These are phyloP conservation scores for Cordylochernes scorpioides DNA, from an alignment of 2,888 invertebrate species.

Conservation along the genomic window DNA sequence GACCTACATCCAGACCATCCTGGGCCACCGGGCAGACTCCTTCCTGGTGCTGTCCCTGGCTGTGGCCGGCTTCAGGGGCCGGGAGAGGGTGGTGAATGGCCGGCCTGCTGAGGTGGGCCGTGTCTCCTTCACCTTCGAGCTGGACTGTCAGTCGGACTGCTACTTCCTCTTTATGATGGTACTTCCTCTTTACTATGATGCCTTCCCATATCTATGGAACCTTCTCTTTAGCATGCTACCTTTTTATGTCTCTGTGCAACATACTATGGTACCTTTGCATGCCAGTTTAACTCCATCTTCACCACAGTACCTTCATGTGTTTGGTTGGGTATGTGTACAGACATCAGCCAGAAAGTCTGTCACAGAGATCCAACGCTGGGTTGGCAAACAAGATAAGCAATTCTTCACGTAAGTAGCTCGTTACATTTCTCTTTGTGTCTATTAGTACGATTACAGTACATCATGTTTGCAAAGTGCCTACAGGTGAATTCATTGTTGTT, in stretches of 20 bases:
- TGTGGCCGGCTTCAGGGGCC: conserved; percentile 25
- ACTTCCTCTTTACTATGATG: too few species aligned
- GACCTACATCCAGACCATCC: conserved; percentile 26
- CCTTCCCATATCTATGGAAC: too few species aligned
- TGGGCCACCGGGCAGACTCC: conserved; percentile 25
- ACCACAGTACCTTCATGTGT: too few species aligned
- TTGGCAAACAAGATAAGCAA: conserved; percentile 19
- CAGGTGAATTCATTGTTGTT: too few species aligned
- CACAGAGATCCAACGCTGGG: conserved; percentile 24
- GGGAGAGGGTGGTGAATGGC: conserved; percentile 20
- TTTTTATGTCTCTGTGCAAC: too few species aligned
- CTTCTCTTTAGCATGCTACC: too few species aligned
- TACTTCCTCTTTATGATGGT: conserved; percentile 26
- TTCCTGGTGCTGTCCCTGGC: conserved; percentile 26
- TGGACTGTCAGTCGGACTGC: conserved; percentile 27
- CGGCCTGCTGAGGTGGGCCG: conserved; percentile 23
- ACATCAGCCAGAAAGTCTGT: conserved; percentile 21
- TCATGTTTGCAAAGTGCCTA: too few species aligned
- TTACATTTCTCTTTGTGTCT: too few species aligned
- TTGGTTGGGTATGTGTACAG: conserved; percentile 15
- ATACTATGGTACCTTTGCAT: too few species aligned
- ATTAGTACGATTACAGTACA: too few species aligned
- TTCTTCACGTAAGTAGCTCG: conserved; percentile 18
- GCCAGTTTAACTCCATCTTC: too few species aligned
- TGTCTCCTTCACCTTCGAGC: conserved; percentile 28